Evolutionary conservation across 2,113 vertebrate genomes (phyloP).

Genomic region (Muntiacus muntjak): DNA sequence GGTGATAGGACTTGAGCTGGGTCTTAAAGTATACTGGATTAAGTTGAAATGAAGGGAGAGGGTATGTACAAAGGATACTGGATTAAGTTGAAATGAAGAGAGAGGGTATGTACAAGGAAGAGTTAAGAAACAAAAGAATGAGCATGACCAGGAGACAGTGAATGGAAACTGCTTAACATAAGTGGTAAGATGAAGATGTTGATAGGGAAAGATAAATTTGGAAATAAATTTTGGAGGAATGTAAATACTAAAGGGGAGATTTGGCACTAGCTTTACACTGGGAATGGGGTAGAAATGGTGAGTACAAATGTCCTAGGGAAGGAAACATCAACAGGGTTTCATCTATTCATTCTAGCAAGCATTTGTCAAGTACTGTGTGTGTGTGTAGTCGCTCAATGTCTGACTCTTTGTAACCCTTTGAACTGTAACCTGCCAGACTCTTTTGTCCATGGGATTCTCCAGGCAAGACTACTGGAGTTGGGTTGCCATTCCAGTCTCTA

Average conservation of each 20-base stretch:
- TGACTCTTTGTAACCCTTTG: not conserved
- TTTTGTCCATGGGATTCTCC: not conserved
- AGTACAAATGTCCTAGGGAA: not conserved
- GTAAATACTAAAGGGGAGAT: not conserved
- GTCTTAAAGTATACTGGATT: not conserved
- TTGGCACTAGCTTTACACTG: not conserved
- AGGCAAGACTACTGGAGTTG: not conserved
- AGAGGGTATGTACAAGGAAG: not conserved
- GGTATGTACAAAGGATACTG: not conserved
- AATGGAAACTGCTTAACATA: not conserved
- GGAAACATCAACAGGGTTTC: not conserved
- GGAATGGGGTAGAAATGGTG: not conserved
- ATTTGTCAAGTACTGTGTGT: not conserved
- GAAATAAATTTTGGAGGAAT: slow-evolving; percentile 11
- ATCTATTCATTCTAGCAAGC: not conserved
- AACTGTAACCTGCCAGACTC: not conserved
- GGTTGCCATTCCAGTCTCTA: not conserved
- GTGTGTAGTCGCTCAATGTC: not conserved
- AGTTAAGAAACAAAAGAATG: not conserved
- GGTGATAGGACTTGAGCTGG: not conserved
- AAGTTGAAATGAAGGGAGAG: not conserved
- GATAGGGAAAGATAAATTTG: not conserved
- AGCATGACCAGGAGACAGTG: not conserved
- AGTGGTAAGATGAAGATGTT: not conserved
- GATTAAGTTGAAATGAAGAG: not conserved